Evolutionary conservation across 53 echinoderm and acorn worm species (phyloP).

Genomic region (Paelopatides confundens): DNA sequence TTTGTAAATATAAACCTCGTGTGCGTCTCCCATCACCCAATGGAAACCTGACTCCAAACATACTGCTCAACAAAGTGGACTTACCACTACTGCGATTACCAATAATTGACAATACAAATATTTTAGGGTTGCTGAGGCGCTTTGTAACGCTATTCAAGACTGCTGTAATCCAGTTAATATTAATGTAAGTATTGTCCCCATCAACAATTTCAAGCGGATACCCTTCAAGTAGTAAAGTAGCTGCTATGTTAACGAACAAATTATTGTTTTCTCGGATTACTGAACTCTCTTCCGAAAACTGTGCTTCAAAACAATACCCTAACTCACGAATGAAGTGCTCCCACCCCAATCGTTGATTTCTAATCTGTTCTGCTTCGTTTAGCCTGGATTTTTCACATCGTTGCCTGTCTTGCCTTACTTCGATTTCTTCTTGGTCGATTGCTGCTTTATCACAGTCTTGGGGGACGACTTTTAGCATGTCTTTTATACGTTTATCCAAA

Average conservation of each 20-base stretch:
- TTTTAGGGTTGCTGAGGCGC: background rate
- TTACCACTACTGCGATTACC: constrained; percentile 64
- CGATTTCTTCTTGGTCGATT: too few species aligned
- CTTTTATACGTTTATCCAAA: too few species aligned
- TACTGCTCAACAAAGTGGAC: constrained; percentile 62
- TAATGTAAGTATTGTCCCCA: background rate
- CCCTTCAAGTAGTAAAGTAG: background rate
- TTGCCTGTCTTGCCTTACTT: background rate
- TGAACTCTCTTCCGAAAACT: too few species aligned
- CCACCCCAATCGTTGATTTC: too few species aligned
- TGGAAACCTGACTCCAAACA: constrained; percentile 49
- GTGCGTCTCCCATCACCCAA: constrained; percentile 49
- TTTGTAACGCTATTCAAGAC: background rate
- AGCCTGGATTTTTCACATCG: background rate
- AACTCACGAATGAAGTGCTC: too few species aligned
- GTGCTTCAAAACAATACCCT: background rate
- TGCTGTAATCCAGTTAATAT: background rate
- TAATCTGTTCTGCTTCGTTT: background rate
- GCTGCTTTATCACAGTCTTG: too few species aligned
- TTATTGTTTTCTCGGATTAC: background rate
- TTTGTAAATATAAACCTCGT: constrained; percentile 35
- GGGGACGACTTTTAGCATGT: too few species aligned
- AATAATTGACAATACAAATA: background rate
- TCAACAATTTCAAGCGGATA: background rate
- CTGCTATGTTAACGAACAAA: background rate